Base-by-base conservation (phyloP, 2,797 vertebrate genomes). In the Meda fulgida region DNA sequence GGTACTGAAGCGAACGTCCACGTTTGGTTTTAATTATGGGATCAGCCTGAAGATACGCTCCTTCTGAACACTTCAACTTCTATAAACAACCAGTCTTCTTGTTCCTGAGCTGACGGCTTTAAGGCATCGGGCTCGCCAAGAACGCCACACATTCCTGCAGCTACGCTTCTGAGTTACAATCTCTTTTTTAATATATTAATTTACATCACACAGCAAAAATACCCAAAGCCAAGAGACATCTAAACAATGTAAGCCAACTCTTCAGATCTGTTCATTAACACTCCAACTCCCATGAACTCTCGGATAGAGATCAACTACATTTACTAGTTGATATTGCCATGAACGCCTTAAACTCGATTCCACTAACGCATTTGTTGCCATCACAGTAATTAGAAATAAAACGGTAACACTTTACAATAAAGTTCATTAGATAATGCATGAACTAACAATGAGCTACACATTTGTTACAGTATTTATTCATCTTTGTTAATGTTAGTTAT, bases 1-100 rank as follows among this genome's bases (percentile, higher is more conserved):
- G 91, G 90, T 90, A 93, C 92, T 93, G 93, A 93, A 94, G 91
- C 94, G 89, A 93, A 91, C 93, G 89, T 93, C 92, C 80, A 91
- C 94, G 95, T 94, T 95, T 95, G 95, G 93, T 95, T 96, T 93
- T 94, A 94, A 95, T 96, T 95, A 95, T 91, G 92, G 93, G 93
- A 94, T 93, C 93, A 92, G 91, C 90, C 89, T 90, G 93, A 87
- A 94, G 95, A 96, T 94, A 94, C 84, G 89, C 89, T 94, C 92
- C 93, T 94, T 92, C 93, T 92, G 93, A 94, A 93, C 86, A 91
- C 93, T 93, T 95, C 90, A 81, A 90, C 93, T 93, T 95, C 93
- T 95, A 94, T 94, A 95, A 95, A 95, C 94, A 95, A 91, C 85
- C 86, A 87, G 87, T 93, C 91, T 91, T 91, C 91, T 90, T 89